phyloP scores from a whole-genome alignment of 2,797 vertebrate species.

The Chloroceryle inda region DNA sequence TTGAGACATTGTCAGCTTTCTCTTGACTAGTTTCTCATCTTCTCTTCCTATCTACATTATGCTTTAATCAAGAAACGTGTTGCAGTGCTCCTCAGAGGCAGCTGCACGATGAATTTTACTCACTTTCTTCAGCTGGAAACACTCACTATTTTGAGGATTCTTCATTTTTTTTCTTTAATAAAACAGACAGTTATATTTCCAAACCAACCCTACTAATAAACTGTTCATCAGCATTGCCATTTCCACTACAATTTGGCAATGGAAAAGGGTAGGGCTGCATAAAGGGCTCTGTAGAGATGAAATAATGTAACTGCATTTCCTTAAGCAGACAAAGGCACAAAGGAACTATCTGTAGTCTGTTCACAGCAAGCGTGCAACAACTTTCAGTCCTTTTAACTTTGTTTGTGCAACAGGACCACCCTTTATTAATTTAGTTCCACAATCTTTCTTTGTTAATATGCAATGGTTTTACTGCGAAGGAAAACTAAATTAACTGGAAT shows the following conservation, averaged over 20 bases:
- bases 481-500: slow-evolving; percentile 37
- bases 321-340: slow-evolving; percentile 18
- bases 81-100: slow-evolving; percentile 14
- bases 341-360: slow-evolving; percentile 2
- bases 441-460: slow-evolving; percentile 8
- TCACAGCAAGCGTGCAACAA: neutral
- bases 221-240: neutral
- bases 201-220: slow-evolving; percentile 26
- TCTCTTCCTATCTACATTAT: neutral
- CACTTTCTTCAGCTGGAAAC: slow-evolving; percentile 7
- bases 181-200: slow-evolving; percentile 20
- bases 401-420: neutral
- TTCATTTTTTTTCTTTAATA: slow-evolving; percentile 37
- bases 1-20: neutral
- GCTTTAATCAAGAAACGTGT: slow-evolving; percentile 10
- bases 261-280: neutral
- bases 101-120: neutral
- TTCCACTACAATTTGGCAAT: neutral
- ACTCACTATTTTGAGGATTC: neutral
- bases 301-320: slow-evolving; percentile 47
- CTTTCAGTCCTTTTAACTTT: slow-evolving; percentile 6
- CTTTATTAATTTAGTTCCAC: slow-evolving; percentile 16
- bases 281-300: neutral
- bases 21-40: neutral
- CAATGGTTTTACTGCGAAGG: neutral